These are phyloP conservation scores for Perithous albicinctus DNA, from an alignment of 2,888 invertebrate genomes.

Conservation along the genomic window DNA sequence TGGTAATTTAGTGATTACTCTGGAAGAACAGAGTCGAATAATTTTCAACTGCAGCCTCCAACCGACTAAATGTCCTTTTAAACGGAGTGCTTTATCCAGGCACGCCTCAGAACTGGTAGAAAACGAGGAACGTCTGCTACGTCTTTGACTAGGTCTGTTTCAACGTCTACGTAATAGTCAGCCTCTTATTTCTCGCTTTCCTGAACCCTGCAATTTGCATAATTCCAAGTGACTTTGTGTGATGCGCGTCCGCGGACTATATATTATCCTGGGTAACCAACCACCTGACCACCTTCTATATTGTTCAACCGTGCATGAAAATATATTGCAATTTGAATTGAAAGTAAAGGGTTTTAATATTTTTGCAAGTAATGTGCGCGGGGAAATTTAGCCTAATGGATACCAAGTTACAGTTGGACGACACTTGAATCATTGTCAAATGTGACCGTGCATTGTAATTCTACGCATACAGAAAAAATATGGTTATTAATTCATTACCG, in stretches of 20 bases:
- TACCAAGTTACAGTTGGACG: not conserved
- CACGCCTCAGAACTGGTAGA: constrained; percentile 52
- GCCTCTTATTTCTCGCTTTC: constrained; percentile 61
- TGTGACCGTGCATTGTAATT: no score
- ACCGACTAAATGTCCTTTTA: constrained; percentile 68
- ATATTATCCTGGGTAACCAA: constrained; percentile 38
- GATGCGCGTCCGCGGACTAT: constrained; percentile 22
- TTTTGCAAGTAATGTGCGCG: not conserved
- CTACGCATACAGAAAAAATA: no score
- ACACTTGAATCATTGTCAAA: not conserved
- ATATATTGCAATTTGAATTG: not conserved
- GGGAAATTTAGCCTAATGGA: not conserved
- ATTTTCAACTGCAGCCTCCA: constrained; percentile 30
- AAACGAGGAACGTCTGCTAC: constrained; percentile 48
- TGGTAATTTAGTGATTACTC: constrained; percentile 34
- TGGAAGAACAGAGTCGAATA: constrained; percentile 39
- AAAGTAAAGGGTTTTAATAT: not conserved
- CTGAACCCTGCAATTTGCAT: constrained; percentile 61
- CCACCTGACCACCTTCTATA: constrained; percentile 16
- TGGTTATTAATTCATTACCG: no score
- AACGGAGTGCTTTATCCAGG: constrained; percentile 55
- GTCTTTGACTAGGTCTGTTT: constrained; percentile 40
- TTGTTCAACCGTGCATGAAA: not conserved
- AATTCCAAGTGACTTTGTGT: constrained; percentile 50
- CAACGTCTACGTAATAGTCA: constrained; percentile 37